phyloP scores from a whole-genome alignment of 2,888 invertebrate genomes.

The Coecobrya sp. region DNA sequence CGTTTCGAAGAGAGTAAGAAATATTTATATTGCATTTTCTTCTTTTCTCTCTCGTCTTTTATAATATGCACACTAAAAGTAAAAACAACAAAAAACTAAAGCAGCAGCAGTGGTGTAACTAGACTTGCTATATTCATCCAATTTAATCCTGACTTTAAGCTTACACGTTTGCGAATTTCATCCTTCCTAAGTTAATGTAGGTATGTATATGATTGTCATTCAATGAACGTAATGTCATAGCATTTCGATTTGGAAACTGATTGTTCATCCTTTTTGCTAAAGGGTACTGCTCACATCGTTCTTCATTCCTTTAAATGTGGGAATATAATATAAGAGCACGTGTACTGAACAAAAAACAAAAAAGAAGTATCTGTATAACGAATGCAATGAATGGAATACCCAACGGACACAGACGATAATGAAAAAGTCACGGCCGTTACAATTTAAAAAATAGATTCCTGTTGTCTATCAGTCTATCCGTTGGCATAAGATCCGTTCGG shows the following conservation, averaged over 20 bases:
- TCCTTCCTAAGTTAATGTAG: too few relatives aligned
- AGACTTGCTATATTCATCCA: background rate
- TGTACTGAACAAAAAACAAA: background rate
- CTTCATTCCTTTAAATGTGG: background rate
- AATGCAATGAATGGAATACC: background rate
- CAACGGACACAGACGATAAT: background rate
- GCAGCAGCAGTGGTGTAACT: too few relatives aligned
- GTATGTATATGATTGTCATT: constrained; percentile 12
- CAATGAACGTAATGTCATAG: background rate
- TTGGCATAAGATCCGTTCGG: too few relatives aligned
- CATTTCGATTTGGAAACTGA: background rate
- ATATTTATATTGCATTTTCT: too few relatives aligned
- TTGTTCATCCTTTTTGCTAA: background rate
- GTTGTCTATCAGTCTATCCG: background rate
- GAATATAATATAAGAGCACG: background rate
- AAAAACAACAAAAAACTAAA: too few relatives aligned
- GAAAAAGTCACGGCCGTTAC: constrained; percentile 15
- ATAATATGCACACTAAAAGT: too few relatives aligned
- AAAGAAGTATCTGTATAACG: background rate
- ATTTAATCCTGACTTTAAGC: too few relatives aligned
- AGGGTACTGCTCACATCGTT: background rate
- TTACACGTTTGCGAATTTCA: too few relatives aligned
- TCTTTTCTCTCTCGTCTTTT: too few relatives aligned
- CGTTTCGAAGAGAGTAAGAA: too few relatives aligned
- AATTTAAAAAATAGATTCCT: constrained; percentile 9